Evolutionary conservation across 2,797 vertebrate genomes (phyloP).

Genomic region (Mergus octosetaceus): DNA sequence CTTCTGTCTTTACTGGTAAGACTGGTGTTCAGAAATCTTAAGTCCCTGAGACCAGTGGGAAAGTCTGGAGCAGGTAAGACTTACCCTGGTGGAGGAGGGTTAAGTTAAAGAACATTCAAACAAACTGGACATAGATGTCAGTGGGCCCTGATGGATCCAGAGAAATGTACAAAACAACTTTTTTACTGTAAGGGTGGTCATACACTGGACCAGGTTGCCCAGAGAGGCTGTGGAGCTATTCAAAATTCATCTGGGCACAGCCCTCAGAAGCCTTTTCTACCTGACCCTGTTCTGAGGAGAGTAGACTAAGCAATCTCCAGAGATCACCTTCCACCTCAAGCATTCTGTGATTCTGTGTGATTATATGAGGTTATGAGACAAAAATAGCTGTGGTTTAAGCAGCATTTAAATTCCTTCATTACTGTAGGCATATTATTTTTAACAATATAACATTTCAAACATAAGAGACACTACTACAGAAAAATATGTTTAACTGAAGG

Average conservation of each 20-base stretch:
- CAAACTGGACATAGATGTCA: not conserved
- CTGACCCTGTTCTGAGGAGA: not conserved
- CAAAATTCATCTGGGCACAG: not conserved
- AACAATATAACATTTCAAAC: not conserved
- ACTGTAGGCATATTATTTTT: not conserved
- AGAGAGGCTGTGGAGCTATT: not conserved
- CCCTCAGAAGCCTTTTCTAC: not conserved
- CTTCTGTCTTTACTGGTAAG: not conserved
- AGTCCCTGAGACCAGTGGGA: not conserved
- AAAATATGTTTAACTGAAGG: not conserved
- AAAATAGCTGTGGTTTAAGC: not conserved
- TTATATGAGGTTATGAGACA: not conserved
- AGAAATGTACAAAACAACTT: not conserved
- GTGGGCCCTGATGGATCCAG: not conserved
- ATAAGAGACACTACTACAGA: not conserved
- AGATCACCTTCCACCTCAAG: not conserved
- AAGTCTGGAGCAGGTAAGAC: rapidly evolving
- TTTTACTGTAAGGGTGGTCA: not conserved
- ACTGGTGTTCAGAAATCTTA: not conserved
- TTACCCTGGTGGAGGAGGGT: not conserved
- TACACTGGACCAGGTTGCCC: not conserved
- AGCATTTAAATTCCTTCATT: not conserved
- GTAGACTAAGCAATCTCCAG: not conserved
- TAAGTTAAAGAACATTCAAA: not conserved
- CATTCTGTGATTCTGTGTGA: not conserved